phyloP scores from a whole-genome alignment of 2,113 vertebrate genomes.

The Cnemophilus loriae region DNA sequence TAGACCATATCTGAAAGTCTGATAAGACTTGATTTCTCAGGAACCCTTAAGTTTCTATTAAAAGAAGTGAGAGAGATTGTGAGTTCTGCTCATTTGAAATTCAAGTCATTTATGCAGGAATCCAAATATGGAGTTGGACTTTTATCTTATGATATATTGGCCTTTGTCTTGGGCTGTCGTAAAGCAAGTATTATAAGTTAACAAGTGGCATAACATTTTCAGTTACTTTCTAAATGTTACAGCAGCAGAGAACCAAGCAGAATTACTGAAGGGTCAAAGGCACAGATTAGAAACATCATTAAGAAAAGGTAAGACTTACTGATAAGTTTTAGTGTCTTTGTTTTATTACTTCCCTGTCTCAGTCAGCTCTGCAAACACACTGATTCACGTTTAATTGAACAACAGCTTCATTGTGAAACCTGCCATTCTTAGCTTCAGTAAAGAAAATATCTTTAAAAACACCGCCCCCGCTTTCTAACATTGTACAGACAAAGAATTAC shows the following conservation, averaged over 20 bases:
- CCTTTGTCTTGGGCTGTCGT: not conserved
- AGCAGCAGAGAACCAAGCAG: not conserved
- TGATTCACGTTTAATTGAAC: slow-evolving; percentile 23
- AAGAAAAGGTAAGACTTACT: not conserved
- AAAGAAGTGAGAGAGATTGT: not conserved
- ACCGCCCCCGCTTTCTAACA: not conserved
- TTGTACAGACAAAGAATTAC: slow-evolving; percentile 11
- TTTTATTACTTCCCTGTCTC: slow-evolving; percentile 19
- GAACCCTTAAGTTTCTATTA: not conserved
- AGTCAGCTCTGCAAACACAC: slow-evolving; percentile 23
- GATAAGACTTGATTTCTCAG: not conserved
- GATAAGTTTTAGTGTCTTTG: slow-evolving; percentile 15
- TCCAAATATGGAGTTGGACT: not conserved
- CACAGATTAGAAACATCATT: not conserved
- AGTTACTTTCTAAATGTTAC: not conserved
- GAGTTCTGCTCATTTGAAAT: not conserved
- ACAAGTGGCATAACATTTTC: not conserved
- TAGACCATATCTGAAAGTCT: not conserved
- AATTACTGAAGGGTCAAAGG: slow-evolving; percentile 17
- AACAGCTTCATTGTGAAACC: slow-evolving; percentile 49
- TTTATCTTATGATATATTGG: not conserved
- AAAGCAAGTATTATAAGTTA: slow-evolving; percentile 3
- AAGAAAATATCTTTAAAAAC: slow-evolving; percentile 35
- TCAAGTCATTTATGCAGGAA: not conserved
- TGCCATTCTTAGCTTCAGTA: slow-evolving; percentile 26